A percentile compares a stretch with the other conserved stretches of the same genome.
Conservation (phyloP, 1,140 invertebrate genomes). For the Lordiphosa stackelbergi region DNA sequence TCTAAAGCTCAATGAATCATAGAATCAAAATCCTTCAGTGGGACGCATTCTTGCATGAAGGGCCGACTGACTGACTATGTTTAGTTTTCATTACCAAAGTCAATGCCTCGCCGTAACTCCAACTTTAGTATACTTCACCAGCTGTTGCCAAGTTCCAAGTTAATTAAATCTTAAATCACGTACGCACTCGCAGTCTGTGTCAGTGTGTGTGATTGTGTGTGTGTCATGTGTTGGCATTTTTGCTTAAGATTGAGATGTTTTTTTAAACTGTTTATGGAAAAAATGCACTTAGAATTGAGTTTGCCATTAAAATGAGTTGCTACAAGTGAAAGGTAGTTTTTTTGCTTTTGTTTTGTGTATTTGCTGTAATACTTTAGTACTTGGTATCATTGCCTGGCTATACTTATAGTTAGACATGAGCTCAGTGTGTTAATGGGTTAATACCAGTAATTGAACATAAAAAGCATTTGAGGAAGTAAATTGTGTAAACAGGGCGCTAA, state of each 20-base stretch:
- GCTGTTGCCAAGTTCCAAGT: conserved; percentile 27
- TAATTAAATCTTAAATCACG: conserved; percentile 61
- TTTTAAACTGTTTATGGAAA: conserved; percentile 38
- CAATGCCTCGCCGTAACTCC: conserved; percentile 33
- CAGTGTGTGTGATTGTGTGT: conserved; percentile 11
- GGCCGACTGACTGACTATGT: conserved; percentile 20
- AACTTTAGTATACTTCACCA: conserved; percentile 25
- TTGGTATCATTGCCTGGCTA: conserved; percentile 19
- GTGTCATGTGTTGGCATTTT: conserved; percentile 28
- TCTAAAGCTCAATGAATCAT: not conserved
- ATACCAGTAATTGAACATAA: conserved; percentile 53
- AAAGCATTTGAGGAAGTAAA: conserved; percentile 43
- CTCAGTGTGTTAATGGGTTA: conserved; percentile 61
- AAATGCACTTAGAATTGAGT: conserved; percentile 34
- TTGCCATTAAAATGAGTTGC: conserved; percentile 24
- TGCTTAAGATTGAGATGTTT: conserved; percentile 49
- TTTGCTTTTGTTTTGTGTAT: conserved; percentile 10
- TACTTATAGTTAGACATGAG: conserved; percentile 52
- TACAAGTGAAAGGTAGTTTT: conserved; percentile 56
- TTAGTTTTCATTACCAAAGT: conserved; percentile 61
- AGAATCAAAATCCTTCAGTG: conserved; percentile 39
- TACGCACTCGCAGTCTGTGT: conserved; percentile 35
- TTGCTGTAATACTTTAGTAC: conserved; percentile 1
- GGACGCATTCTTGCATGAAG: conserved; percentile 65
- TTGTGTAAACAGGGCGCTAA: conserved; percentile 43